Base-by-base conservation (phyloP, 2,113 vertebrate species). In the Diadophis punctatus region DNA sequence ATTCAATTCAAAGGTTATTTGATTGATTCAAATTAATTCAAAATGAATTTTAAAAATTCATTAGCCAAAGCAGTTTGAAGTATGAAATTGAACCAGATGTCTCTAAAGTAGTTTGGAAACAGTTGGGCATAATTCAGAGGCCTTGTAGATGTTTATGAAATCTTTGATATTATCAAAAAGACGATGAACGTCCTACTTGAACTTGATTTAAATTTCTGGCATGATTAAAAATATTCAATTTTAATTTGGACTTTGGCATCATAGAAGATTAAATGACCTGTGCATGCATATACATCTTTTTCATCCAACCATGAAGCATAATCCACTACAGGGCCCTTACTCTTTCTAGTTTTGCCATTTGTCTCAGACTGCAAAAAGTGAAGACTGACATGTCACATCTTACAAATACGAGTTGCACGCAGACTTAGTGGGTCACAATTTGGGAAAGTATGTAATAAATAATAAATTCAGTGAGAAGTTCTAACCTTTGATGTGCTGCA, bases 1-100 rank as follows among this genome's bases (percentile, higher is more conserved):
- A 39, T 39, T 80, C 74, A 20, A 80, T 80, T 39, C 74, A 80
- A 80, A 80, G 20, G 18, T 80, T 80, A 43, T 80, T 80, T 80
- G 74, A 22, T 80, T 22, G 74, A 43, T 80, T 80, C 18, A 80
- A 23, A 80, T 80, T 43, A 18, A 80, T 80, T 80, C 74, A 80
- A 80, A 43, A 80, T 16, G 91, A 95, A 94, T 94, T 86, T 68
- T 30, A 34, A 63, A 88, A 48, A 49, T 86, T 16, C 53, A 48
- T 43, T 23, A 80, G 34, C 74, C 34, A 43, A 43, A 80, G 34
- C 34, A 80, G 74, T 43, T 80, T 80, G 74, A 80, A 43, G 34
- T 43, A 2, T 80, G 74, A 22, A 80, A 43, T 80, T 39, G 68
- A 39, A 80, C n/a, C 34, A 8, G 68, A 80, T 20, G 16, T 80